phyloP scores from a whole-genome alignment of 2,113 vertebrate species.

The Cheilinus undulatus region DNA sequence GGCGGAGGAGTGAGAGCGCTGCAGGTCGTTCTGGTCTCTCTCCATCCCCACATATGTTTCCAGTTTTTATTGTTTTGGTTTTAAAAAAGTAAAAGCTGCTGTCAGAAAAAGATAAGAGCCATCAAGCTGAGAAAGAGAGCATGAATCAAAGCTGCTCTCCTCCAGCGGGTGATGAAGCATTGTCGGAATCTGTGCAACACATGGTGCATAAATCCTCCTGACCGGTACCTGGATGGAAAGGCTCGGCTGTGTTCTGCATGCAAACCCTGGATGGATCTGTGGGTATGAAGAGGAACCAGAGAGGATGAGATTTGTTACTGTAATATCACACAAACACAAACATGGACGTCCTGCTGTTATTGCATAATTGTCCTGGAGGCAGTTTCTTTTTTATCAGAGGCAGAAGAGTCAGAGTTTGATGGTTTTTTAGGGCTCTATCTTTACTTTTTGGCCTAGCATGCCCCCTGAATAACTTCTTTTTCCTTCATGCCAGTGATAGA shows the following conservation, averaged over 20 bases:
- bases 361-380: constrained; percentile 8
- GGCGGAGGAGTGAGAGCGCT: constrained; percentile 21
- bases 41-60: constrained; percentile 71
- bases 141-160: constrained; percentile 74
- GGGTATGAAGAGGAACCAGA: constrained; percentile 8
- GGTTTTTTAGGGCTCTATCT: constrained; percentile 25
- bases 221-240: constrained; percentile 66
- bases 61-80: constrained; percentile 64
- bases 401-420: background rate
- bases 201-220: constrained; percentile 75
- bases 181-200: constrained; percentile 74
- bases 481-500: too few relatives aligned
- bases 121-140: constrained; percentile 61
- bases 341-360: constrained; percentile 21
- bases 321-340: constrained; percentile 37
- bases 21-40: constrained; percentile 51
- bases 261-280: background rate
- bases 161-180: constrained; percentile 49
- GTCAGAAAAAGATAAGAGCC: constrained; percentile 74
- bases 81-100: constrained; percentile 56
- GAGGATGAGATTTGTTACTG: background rate
- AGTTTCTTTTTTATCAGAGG: constrained; percentile 1
- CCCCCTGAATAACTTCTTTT: too few relatives aligned
- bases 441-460: too few relatives aligned
- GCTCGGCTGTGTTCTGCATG: constrained; percentile 21